These are phyloP conservation scores for Pecten maximus DNA, from an alignment of 2,888 invertebrate species.

Conservation along the genomic window DNA sequence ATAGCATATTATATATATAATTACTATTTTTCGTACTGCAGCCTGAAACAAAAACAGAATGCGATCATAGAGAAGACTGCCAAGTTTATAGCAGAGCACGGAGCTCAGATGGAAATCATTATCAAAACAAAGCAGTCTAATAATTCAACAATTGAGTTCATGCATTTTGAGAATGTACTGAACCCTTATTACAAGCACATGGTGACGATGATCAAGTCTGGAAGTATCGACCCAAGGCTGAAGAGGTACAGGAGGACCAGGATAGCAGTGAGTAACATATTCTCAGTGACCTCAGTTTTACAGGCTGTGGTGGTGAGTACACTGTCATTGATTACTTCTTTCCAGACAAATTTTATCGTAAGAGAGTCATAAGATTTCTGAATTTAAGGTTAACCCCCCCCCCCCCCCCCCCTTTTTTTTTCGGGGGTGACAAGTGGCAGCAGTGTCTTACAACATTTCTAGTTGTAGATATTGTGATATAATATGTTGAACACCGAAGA, in stretches of 20 bases:
- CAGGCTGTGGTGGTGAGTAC: too few species aligned
- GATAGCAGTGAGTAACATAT: constrained; percentile 48
- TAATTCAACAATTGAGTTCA: constrained; percentile 96
- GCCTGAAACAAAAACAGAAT: constrained; percentile 94
- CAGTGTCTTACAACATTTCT: too few species aligned
- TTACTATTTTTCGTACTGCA: constrained; percentile 82
- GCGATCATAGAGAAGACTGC: constrained; percentile 96
- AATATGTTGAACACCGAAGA: too few species aligned
- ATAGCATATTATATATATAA: too few species aligned
- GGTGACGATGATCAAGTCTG: constrained; percentile 79
- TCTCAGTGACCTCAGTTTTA: too few species aligned
- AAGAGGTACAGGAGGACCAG: constrained; percentile 55
- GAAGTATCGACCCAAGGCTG: constrained; percentile 74
- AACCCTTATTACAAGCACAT: constrained; percentile 94
- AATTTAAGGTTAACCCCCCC: too few species aligned
- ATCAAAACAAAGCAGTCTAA: constrained; percentile 98
- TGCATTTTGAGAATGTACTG: constrained; percentile 92
- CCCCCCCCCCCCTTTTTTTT: too few species aligned
- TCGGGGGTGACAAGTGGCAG: too few species aligned
- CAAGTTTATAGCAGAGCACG: constrained; percentile 88
- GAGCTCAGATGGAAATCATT: constrained; percentile 98
- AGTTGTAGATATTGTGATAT: too few species aligned
- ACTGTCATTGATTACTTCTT: too few species aligned
- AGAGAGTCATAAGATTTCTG: too few species aligned
- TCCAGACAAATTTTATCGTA: too few species aligned